Evolutionary conservation across 2,797 vertebrate species (phyloP).

Genomic region (Sebastes iracundus): DNA sequence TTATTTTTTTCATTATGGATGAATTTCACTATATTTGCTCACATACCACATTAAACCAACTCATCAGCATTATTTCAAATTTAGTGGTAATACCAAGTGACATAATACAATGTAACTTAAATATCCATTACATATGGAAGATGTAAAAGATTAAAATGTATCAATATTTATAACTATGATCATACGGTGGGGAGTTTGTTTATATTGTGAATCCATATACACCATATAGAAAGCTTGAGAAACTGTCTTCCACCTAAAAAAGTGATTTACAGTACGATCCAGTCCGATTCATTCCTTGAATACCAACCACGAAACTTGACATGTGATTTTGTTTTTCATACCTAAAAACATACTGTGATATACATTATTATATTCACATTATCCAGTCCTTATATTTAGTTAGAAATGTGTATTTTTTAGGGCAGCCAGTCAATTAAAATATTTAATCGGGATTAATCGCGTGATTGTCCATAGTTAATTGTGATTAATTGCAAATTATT

Average conservation of each 20-base stretch:
- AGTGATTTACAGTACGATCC: not conserved
- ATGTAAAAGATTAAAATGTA: not conserved
- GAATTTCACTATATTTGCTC: too few relatives aligned
- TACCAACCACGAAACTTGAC: too few relatives aligned
- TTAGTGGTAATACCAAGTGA: not conserved
- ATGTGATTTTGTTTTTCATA: not conserved
- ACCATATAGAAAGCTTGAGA: not conserved
- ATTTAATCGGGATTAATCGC: too few relatives aligned
- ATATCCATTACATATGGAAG: not conserved
- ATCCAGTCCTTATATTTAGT: not conserved
- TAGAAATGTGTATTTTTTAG: not conserved
- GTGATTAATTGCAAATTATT: too few relatives aligned
- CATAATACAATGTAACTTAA: not conserved
- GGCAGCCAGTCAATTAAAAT: too few relatives aligned
- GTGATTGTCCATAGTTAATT: too few relatives aligned
- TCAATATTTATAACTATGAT: not conserved
- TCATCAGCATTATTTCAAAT: fast-evolving
- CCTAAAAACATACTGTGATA: not conserved
- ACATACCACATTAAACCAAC: not conserved
- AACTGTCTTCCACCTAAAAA: not conserved
- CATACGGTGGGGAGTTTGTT: not conserved
- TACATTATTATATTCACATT: not conserved
- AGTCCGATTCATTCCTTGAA: not conserved
- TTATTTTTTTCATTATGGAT: too few relatives aligned
- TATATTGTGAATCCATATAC: not conserved